phyloP scores from a whole-genome alignment of 2,888 invertebrate species.

The Oconnorella tubifera region DNA sequence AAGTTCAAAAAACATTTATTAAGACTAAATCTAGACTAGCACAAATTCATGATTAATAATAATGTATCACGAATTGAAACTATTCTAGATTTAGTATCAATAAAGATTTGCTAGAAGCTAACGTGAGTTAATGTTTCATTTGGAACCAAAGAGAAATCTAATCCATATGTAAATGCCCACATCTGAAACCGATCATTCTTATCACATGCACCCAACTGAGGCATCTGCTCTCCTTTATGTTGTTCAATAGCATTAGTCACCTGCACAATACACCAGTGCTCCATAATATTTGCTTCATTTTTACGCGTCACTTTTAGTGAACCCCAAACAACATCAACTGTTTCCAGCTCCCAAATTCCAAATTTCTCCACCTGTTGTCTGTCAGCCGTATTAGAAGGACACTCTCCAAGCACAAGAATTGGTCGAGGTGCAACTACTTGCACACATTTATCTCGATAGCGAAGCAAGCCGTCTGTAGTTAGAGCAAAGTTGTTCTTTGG shows the following conservation, averaged over 20 bases:
- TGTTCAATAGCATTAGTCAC: constrained; percentile 35
- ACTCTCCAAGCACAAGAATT: constrained; percentile 27
- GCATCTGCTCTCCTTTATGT: constrained; percentile 36
- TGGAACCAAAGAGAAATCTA: constrained; percentile 30
- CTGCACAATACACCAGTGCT: constrained; percentile 32
- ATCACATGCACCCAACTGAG: constrained; percentile 31
- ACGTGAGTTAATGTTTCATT: constrained; percentile 12
- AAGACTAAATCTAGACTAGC: no score
- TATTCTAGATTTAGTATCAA: no score
- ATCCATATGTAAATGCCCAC: constrained; percentile 35
- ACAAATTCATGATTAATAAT: no score
- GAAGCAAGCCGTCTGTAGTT: constrained; percentile 26
- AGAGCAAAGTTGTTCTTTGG: constrained; percentile 36
- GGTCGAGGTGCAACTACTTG: constrained; percentile 24
- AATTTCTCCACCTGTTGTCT: constrained; percentile 21
- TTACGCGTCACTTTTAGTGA: constrained; percentile 18
- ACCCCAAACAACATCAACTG: constrained; percentile 28
- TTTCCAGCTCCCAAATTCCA: constrained; percentile 30
- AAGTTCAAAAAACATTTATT: no score
- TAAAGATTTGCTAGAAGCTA: no score
- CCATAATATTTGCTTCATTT: constrained; percentile 17
- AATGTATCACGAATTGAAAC: no score
- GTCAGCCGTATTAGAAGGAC: constrained; percentile 22
- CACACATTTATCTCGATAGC: constrained; percentile 33
- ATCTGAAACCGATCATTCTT: constrained; percentile 27